Evolutionary conservation across 2,113 vertebrate genomes (phyloP), one percentile per base, ranked within the genome.

Genomic region (Cygnus buccinator): DNA sequence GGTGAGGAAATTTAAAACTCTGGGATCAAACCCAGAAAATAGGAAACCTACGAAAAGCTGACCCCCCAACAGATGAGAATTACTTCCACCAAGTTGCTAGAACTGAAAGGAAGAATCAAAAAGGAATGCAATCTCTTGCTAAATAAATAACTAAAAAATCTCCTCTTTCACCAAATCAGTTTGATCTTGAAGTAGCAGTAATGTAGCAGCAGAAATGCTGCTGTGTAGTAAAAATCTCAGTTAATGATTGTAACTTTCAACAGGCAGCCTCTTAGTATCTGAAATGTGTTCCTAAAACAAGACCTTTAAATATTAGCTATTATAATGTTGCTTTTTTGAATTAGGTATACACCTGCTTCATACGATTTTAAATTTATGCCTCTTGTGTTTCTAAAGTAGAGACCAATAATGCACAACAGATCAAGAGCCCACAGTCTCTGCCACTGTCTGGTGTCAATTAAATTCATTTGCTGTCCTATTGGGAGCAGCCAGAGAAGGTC

Each of bases 371-470:
- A 96, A 94, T 84, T 70, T 10, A 63, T 63, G 19, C 8, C 25
- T 54, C 55, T 84, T 80, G 21, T 50, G 28, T 94, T 94, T 94
- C 87, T 92, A 66, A 92, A 91, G 75, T 29, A 94, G 84, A 82
- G 65, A 70, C 22, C 74, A 92, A 28, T 73, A 91, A 94, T 59
- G 86, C 58, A 80, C 28, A 48, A 48, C 46, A 48, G 46, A 48
- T 87, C 17, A 35, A 73, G 83, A 91, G 44, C 65, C 84, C 91
- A 83, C 59, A 92, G 84, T 68, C 72, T 93, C 43, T 58, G 6
- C 94, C 86, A 93, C 90, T 92, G 92, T 46, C 96, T 95, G 84
- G 19, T 72, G 58, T 72, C 83, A 74, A 84, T 87, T 88, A 91
- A 92, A 96, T 37, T 85, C 75, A 54, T 31, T 93, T 67, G 41